Conservation (phyloP, 2,888 invertebrate genomes). For the Ophonus ardosiacus region DNA sequence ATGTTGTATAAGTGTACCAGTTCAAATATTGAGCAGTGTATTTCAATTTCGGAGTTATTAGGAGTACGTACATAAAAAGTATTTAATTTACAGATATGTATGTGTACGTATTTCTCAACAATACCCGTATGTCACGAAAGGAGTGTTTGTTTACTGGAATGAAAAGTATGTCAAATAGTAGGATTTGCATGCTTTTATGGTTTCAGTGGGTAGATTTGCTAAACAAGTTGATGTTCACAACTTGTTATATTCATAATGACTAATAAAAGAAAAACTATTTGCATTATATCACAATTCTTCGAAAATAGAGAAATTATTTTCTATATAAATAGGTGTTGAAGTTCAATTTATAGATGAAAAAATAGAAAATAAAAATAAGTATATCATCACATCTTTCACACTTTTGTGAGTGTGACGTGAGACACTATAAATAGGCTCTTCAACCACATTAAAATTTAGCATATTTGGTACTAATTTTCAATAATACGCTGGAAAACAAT, state of each 20-base stretch:
- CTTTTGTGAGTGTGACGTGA: too few relatives aligned
- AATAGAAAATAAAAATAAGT: too few relatives aligned
- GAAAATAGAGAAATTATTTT: background rate
- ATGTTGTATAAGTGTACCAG: too few relatives aligned
- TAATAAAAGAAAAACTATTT: conserved; percentile 11
- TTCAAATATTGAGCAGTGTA: too few relatives aligned
- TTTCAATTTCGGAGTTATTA: too few relatives aligned
- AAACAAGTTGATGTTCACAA: conserved; percentile 11
- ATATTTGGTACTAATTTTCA: too few relatives aligned
- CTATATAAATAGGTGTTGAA: background rate
- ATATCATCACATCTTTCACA: too few relatives aligned
- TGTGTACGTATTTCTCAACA: background rate
- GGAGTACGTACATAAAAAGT: too few relatives aligned
- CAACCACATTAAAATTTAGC: too few relatives aligned
- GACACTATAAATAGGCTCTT: too few relatives aligned
- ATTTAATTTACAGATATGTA: background rate
- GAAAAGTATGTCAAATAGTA: conserved; percentile 21
- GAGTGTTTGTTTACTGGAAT: background rate
- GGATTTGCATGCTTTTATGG: conserved; percentile 17
- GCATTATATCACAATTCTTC: background rate
- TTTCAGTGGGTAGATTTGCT: conserved; percentile 4
- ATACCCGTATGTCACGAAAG: background rate
- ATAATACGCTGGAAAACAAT: too few relatives aligned
- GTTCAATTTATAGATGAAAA: background rate
- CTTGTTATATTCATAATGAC: conserved; percentile 6